A percentile compares a stretch with the other conserved stretches of the same genome.
phyloP scores from a whole-genome alignment of 2,888 invertebrate genomes.

The Drosophila fulvimacula region DNA sequence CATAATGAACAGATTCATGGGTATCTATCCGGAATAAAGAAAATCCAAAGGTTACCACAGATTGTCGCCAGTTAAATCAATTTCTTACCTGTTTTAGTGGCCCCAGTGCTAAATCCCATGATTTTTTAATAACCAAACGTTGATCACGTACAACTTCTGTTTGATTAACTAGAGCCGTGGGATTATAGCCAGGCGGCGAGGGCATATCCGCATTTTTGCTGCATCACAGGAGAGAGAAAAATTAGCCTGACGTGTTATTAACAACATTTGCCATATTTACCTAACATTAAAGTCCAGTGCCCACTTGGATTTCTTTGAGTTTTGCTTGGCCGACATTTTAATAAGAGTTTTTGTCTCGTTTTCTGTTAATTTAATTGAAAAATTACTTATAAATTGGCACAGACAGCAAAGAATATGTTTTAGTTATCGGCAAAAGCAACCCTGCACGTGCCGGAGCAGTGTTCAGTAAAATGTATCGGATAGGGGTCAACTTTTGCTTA shows the following conservation, averaged over 20 bases:
- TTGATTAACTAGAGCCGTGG: conserved; percentile 89
- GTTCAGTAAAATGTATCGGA: background rate
- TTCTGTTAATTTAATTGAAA: conserved; percentile 46
- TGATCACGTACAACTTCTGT: conserved; percentile 93
- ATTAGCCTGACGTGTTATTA: conserved; percentile 4
- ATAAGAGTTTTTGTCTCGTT: conserved; percentile 12
- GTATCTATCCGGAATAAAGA: conserved; percentile 85
- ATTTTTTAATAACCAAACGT: conserved; percentile 95
- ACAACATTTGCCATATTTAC: conserved; percentile 81
- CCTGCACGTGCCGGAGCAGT: conserved; percentile 26
- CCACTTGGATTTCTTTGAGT: conserved; percentile 87
- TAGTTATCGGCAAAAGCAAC: conserved; percentile 48
- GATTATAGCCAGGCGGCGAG: conserved; percentile 94
- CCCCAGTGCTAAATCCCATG: conserved; percentile 98
- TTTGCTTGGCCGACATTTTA: conserved; percentile 82
- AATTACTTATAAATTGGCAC: conserved; percentile 52
- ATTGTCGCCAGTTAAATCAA: background rate
- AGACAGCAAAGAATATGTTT: conserved; percentile 11
- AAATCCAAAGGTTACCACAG: conserved; percentile 4
- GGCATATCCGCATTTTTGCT: conserved; percentile 87
- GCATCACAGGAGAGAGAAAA: conserved; percentile 19
- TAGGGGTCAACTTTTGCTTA: background rate
- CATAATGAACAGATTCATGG: conserved; percentile 99
- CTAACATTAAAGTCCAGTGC: conserved; percentile 87
- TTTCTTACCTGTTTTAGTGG: conserved; percentile 93